phyloP scores from a whole-genome alignment of 1,140 invertebrate genomes.

The Colletes gigas region DNA sequence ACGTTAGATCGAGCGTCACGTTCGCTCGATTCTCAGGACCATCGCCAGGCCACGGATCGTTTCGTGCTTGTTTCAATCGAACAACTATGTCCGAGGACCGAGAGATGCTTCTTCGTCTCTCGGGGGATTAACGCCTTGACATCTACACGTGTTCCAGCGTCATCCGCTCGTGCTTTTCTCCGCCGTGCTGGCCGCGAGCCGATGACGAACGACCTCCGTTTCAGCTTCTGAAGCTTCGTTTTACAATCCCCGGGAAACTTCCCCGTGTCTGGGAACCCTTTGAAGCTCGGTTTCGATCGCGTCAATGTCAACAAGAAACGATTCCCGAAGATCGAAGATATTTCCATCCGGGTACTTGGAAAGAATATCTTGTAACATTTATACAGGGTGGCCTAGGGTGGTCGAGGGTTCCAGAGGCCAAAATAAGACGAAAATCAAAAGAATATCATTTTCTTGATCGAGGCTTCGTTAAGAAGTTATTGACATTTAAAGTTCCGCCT shows the following conservation, averaged over 20 bases:
- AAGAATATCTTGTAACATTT: too few relatives aligned
- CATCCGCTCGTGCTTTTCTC: conserved; percentile 43
- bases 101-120: conserved; percentile 47
- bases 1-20: background rate
- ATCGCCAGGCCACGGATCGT: background rate
- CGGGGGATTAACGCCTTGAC: conserved; percentile 59
- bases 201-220: conserved; percentile 50
- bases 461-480: too few relatives aligned
- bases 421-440: too few relatives aligned
- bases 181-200: conserved; percentile 31
- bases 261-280: background rate
- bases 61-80: conserved; percentile 30
- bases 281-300: background rate
- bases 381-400: too few relatives aligned
- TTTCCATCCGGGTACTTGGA: too few relatives aligned
- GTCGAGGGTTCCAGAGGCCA: too few relatives aligned
- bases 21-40: background rate
- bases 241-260: conserved; percentile 3
- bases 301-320: background rate
- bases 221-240: conserved; percentile 34
- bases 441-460: too few relatives aligned
- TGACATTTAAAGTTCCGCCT: too few relatives aligned
- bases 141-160: conserved; percentile 56
- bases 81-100: background rate
- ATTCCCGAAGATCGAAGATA: background rate